Conservation (phyloP, 2,113 vertebrate genomes). For the Pelobates fuscus region DNA sequence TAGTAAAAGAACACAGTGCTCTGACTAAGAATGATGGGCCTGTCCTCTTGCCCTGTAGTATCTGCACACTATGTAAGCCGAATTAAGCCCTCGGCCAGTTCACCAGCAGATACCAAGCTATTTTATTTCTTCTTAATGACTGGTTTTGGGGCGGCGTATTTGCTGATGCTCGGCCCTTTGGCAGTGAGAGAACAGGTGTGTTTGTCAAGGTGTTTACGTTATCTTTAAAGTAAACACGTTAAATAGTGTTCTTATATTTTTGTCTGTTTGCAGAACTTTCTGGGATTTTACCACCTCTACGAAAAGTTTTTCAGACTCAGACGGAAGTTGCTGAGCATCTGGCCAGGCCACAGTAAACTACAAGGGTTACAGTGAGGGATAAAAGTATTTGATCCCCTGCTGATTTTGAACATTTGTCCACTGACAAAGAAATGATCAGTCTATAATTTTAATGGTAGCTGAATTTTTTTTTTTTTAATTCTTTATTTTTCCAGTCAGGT, state of each 20-base stretch:
- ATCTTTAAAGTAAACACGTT: constrained; percentile 26
- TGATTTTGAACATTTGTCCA: no score
- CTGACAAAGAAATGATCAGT: no score
- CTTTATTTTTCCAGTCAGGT: no score
- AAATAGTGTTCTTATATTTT: not conserved
- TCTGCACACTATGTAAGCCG: constrained; percentile 23
- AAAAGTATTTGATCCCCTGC: no score
- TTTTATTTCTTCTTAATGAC: not conserved
- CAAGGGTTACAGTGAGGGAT: no score
- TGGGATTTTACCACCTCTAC: no score
- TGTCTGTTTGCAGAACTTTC: no score
- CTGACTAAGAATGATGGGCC: constrained; percentile 32
- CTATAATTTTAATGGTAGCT: no score
- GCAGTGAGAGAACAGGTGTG: constrained; percentile 28
- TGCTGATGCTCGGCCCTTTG: constrained; percentile 17
- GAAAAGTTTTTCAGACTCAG: no score
- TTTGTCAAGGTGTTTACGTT: constrained; percentile 31
- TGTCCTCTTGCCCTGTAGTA: not conserved
- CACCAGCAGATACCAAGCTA: not conserved
- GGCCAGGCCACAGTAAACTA: no score
- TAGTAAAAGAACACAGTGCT: constrained; percentile 13
- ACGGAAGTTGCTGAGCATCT: no score
- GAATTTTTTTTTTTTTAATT: no score
- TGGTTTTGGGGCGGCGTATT: constrained; percentile 7
- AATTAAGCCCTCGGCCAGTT: constrained; percentile 6